A percentile compares a stretch with the other conserved stretches of the same genome.
These are phyloP conservation scores for Melipona beecheii DNA, from an alignment of 2,888 invertebrate genomes.

Conservation along the genomic window DNA sequence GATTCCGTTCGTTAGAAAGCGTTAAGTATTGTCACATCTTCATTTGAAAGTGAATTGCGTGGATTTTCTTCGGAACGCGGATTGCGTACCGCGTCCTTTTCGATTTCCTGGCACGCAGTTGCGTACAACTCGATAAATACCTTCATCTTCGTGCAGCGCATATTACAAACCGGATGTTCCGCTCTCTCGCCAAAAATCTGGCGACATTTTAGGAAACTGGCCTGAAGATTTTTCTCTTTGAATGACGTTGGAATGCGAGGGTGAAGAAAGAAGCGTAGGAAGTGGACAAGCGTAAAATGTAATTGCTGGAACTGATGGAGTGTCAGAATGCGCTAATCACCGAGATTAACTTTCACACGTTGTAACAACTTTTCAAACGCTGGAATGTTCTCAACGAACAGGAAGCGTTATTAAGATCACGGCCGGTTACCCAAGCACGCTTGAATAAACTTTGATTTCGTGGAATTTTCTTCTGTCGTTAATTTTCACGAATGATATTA, in stretches of 20 bases:
- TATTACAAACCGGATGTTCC: slow-evolving; percentile 19
- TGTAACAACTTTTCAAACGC: slow-evolving; percentile 41
- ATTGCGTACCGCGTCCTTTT: slow-evolving; percentile 15
- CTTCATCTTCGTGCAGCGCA: background rate
- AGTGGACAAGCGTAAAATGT: slow-evolving; percentile 22
- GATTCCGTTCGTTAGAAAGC: slow-evolving; percentile 27
- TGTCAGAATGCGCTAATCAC: slow-evolving; percentile 49
- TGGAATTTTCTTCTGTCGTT: slow-evolving; percentile 13
- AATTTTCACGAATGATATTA: slow-evolving; percentile 1
- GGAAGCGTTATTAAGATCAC: slow-evolving; percentile 29
- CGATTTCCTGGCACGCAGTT: slow-evolving; percentile 29
- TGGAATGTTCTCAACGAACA: slow-evolving; percentile 42
- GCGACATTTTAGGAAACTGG: slow-evolving; percentile 14
- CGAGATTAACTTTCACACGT: slow-evolving; percentile 58
- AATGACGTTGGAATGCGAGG: background rate
- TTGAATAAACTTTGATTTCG: background rate
- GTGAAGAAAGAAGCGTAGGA: background rate
- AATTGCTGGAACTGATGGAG: slow-evolving; percentile 24
- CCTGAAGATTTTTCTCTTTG: background rate
- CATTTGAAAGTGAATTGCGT: slow-evolving; percentile 32
- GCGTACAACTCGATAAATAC: slow-evolving; percentile 3
- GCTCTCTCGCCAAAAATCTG: background rate
- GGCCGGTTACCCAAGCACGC: background rate
- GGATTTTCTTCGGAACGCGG: background rate
- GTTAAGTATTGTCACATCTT: slow-evolving; percentile 25